phyloP scores from a whole-genome alignment of 1,140 invertebrate species.

The Amphibalanus amphitrite region DNA sequence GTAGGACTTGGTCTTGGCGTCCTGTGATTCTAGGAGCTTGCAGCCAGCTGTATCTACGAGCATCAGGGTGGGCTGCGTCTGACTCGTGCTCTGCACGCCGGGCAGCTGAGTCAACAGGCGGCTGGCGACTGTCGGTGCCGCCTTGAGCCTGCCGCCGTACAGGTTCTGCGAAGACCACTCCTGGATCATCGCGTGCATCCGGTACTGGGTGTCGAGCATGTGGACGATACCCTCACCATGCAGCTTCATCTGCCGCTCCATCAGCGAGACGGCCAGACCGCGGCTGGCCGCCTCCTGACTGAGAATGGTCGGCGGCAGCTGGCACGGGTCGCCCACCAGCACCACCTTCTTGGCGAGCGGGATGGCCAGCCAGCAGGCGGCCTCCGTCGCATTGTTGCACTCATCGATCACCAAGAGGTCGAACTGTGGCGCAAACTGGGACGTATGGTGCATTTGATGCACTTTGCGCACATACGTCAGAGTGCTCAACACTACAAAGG shows the following conservation, averaged over 20 bases:
- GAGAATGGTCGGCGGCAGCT: slow-evolving; percentile 41
- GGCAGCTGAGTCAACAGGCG: slow-evolving; percentile 34
- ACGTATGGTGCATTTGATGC: slow-evolving; percentile 30
- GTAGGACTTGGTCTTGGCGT: slow-evolving; percentile 33
- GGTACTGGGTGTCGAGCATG: slow-evolving; percentile 38
- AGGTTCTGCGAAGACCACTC: slow-evolving; percentile 33
- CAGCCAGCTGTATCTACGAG: slow-evolving; percentile 40
- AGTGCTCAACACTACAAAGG: slow-evolving; percentile 30
- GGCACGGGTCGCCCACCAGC: slow-evolving; percentile 41
- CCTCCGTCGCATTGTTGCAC: slow-evolving; percentile 39
- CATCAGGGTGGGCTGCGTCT: slow-evolving; percentile 26
- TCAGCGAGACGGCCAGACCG: slow-evolving; percentile 36
- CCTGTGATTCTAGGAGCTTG: slow-evolving; percentile 31
- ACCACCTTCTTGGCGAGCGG: slow-evolving; percentile 31
- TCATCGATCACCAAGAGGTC: slow-evolving; percentile 42
- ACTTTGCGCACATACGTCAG: slow-evolving; percentile 31
- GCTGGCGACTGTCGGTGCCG: slow-evolving; percentile 31
- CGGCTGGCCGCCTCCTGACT: slow-evolving; percentile 24
- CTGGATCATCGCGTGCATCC: slow-evolving; percentile 44
- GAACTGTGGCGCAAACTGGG: too few species aligned
- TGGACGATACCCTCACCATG: slow-evolving; percentile 27
- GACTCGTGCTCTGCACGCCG: slow-evolving; percentile 25
- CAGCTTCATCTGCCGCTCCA: slow-evolving; percentile 36
- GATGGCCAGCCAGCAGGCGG: slow-evolving; percentile 40
- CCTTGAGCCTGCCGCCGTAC: slow-evolving; percentile 30